Evolutionary conservation across 2,797 vertebrate genomes (phyloP).

Genomic region (Aselliscus stoliczkanus): DNA sequence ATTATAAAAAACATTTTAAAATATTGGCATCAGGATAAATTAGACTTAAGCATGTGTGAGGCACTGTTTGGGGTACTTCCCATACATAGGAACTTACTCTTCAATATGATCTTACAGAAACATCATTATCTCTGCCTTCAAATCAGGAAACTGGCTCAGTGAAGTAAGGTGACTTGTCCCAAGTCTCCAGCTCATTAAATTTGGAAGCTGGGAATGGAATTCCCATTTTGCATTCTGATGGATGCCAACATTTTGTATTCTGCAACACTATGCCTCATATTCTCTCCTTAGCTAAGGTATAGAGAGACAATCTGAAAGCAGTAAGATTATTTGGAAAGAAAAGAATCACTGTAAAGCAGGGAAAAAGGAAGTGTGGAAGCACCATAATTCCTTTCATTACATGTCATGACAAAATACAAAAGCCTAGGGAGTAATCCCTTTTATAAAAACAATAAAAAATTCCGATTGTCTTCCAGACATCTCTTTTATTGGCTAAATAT

Average conservation of each 20-base stretch:
- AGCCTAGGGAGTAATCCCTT: neutral
- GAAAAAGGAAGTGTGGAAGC: too few relatives aligned
- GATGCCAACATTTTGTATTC: neutral
- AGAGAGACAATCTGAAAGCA: neutral
- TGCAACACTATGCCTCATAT: neutral
- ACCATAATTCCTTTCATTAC: neutral
- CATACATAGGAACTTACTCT: neutral
- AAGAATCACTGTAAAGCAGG: neutral
- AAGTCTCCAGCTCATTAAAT: neutral
- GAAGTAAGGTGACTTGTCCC: neutral
- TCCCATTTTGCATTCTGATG: neutral
- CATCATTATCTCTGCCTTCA: neutral
- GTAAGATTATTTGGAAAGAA: neutral
- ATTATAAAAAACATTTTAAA: neutral
- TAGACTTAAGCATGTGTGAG: neutral
- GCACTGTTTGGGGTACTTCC: neutral
- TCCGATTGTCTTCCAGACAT: neutral
- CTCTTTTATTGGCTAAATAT: neutral
- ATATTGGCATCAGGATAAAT: neutral
- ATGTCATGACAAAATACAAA: neutral
- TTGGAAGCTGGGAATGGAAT: neutral
- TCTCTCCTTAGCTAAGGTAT: neutral
- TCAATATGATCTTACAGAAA: neutral
- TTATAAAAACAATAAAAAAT: neutral
- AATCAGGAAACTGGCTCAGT: neutral